Evolutionary conservation across 2,888 invertebrate genomes (phyloP).

Genomic region (Panopea generosa): DNA sequence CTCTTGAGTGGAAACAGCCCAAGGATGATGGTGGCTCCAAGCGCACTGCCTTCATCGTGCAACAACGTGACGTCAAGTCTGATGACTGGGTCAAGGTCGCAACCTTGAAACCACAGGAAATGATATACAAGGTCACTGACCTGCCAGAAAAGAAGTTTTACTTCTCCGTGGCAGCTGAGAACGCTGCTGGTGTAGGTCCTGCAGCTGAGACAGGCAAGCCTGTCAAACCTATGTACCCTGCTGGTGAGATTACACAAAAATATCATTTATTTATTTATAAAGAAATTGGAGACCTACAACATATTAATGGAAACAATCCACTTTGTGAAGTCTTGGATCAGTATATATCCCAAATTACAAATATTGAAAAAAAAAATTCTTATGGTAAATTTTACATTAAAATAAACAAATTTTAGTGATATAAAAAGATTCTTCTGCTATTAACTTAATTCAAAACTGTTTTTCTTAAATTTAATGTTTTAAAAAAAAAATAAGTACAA

Average conservation of each 20-base stretch:
- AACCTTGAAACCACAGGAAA: slow-evolving; percentile 72
- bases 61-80: slow-evolving; percentile 65
- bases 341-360: no score
- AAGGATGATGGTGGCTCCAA: slow-evolving; percentile 80
- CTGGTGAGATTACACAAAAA: slow-evolving; percentile 87
- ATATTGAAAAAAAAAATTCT: no score
- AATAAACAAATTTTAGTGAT: no score
- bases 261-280: no score
- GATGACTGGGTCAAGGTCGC: slow-evolving; percentile 77
- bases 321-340: no score
- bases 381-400: no score
- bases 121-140: slow-evolving; percentile 73
- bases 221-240: slow-evolving; percentile 73
- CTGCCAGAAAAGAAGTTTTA: slow-evolving; percentile 81
- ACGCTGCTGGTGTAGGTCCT: slow-evolving; percentile 77
- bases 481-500: no score
- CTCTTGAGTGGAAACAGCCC: slow-evolving; percentile 81
- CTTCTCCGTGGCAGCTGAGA: slow-evolving; percentile 84
- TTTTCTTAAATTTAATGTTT: no score
- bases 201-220: slow-evolving; percentile 72
- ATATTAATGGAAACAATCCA: no score
- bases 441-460: no score
- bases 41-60: slow-evolving; percentile 76
- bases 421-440: no score
- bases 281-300: no score